A percentile compares a stretch with the other conserved stretches of the same genome.
Conservation (phyloP, 2,797 vertebrate genomes). For the Eulemur mongoz region DNA sequence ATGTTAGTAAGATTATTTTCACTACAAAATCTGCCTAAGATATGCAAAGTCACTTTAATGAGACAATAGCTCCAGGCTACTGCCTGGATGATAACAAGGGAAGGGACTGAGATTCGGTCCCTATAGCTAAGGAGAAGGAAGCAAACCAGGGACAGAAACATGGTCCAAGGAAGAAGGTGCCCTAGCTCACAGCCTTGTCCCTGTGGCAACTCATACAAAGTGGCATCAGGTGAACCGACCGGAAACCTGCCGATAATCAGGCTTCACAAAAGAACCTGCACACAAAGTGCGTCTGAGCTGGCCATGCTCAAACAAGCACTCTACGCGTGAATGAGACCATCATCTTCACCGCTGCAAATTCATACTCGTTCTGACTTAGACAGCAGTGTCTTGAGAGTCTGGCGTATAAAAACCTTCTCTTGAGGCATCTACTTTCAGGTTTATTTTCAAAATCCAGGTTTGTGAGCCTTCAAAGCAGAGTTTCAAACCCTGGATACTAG, state of each 20-base stretch:
- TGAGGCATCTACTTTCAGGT: neutral
- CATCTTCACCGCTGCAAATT: accelerated
- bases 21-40: neutral
- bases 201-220: neutral
- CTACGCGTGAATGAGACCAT: accelerated
- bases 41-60: too few relatives aligned
- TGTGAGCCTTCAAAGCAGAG: neutral
- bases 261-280: neutral
- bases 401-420: neutral
- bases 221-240: accelerated
- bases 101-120: accelerated
- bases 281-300: accelerated
- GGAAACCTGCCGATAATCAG: neutral
- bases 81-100: neutral
- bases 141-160: too few relatives aligned
- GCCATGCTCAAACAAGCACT: accelerated
- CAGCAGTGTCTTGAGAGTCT: accelerated
- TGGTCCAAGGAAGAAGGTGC: neutral
- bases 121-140: neutral
- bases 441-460: neutral
- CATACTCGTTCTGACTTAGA: neutral
- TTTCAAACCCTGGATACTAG: neutral
- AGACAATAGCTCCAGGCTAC: neutral
- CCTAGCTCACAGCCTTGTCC: neutral
- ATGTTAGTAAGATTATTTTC: neutral